phyloP scores from a whole-genome alignment of 2,888 invertebrate genomes.

The Itoplectis maculator region DNA sequence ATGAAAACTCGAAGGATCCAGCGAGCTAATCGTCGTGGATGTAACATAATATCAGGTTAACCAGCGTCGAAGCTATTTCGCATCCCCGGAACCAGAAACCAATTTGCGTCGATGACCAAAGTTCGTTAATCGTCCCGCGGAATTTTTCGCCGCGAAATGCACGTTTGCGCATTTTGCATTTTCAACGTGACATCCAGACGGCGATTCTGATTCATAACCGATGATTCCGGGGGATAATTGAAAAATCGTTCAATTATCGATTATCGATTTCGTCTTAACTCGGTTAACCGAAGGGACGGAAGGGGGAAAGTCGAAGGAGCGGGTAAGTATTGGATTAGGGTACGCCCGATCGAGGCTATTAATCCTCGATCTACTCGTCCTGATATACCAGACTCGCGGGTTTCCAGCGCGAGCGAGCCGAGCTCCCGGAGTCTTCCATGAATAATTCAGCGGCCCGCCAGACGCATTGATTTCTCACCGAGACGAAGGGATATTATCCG shows the following conservation, averaged over 20 bases:
- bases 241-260: slow-evolving; percentile 62
- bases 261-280: slow-evolving; percentile 62
- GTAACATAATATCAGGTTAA: background rate
- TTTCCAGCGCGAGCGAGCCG: slow-evolving; percentile 33
- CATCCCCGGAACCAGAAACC: too few relatives aligned
- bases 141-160: background rate
- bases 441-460: slow-evolving; percentile 81
- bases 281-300: background rate
- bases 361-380: slow-evolving; percentile 77
- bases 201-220: slow-evolving; percentile 10
- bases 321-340: slow-evolving; percentile 56
- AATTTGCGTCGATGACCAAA: too few relatives aligned
- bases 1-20: background rate
- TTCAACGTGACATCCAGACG: background rate
- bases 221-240: slow-evolving; percentile 61
- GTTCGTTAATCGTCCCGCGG: background rate
- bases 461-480: slow-evolving; percentile 81
- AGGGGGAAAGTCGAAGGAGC: slow-evolving; percentile 11
- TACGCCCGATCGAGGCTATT: slow-evolving; percentile 53
- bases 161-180: background rate
- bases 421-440: slow-evolving; percentile 73
- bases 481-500: slow-evolving; percentile 81
- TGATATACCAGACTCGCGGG: slow-evolving; percentile 71
- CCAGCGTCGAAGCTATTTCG: background rate
- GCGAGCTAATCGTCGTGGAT: background rate